Conservation (phyloP, 2,113 vertebrate species). For the Pedionomus torquatus region DNA sequence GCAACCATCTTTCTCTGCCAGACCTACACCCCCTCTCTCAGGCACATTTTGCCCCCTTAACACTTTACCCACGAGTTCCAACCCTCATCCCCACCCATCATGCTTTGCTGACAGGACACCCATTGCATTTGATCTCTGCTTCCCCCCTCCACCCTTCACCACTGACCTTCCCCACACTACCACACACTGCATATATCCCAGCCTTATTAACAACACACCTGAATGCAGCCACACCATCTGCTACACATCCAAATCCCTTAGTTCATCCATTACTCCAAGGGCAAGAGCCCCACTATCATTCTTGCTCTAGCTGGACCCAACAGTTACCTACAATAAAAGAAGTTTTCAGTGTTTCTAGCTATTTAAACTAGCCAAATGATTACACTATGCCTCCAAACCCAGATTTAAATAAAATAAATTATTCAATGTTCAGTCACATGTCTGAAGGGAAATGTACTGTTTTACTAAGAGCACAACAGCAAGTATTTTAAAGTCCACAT, state of each 20-base stretch:
- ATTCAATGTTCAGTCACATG: neutral
- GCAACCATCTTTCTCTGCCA: conserved; percentile 73
- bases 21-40: conserved; percentile 84
- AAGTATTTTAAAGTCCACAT: neutral
- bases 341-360: conserved; percentile 65
- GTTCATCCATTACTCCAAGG: conserved; percentile 79
- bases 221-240: conserved; percentile 66
- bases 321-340: conserved; percentile 62
- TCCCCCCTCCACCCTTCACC: conserved; percentile 76
- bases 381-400: neutral
- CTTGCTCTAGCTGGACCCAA: conserved; percentile 69
- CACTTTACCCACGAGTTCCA: conserved; percentile 72
- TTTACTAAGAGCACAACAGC: neutral
- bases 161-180: conserved; percentile 77
- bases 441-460: neutral
- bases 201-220: conserved; percentile 78
- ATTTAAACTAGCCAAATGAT: conserved; percentile 43
- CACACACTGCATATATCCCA: conserved; percentile 75
- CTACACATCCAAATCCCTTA: conserved; percentile 78
- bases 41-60: conserved; percentile 79
- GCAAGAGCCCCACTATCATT: conserved; percentile 78
- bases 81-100: conserved; percentile 77
- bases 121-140: conserved; percentile 72
- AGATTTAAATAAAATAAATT: conserved; percentile 11
- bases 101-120: conserved; percentile 75